Evolutionary conservation across 2,797 vertebrate genomes (phyloP), one percentile per base, ranked within the genome.

Genomic region (Echiichthys vipera): DNA sequence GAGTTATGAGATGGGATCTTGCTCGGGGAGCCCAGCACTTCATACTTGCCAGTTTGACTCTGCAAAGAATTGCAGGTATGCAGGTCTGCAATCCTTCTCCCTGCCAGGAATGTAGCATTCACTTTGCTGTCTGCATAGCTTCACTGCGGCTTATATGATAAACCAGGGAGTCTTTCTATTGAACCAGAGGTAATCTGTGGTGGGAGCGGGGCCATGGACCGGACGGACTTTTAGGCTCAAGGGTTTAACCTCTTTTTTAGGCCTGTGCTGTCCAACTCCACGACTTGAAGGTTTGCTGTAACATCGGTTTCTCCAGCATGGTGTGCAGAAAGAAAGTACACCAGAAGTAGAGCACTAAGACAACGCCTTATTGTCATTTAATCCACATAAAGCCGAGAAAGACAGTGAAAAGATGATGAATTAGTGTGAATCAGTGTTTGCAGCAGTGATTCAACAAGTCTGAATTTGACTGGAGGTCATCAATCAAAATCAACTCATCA

Each of bases 51-150:
- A 75, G 55, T 66, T 66, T 59, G 66, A 71, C 59, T 64, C 24
- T 64, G 59, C 3, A 2, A 83, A 59, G 81, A 86, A 91, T 84
- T 81, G 54, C 65, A 83, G 78, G 83, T 76, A 92, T 90, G 86
- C 84, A 84, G 78, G 75, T 88, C 83, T 84, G 84, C 57, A 5
- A 54, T 80, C 54, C 71, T 15, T 84, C 81, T 46, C 34, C 27
- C n/a, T 67, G 71, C 25, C 66, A 71, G 79, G 88, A 92, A 91
- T 83, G 83, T 14, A 27, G 34, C 54, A 24, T 74, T 84, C 83
- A 80, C 80, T 59, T 27, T 63, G 64, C 42, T 24, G 61, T 67
- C 83, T 72, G 75, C 79, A 66, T 47, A 75, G 66, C 72, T 64
- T 84, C 74, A 45, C 17, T 5, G 5, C 2, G 14, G 64, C 70